Evolutionary conservation across 2,797 vertebrate species (phyloP).

Genomic region (Spea hammondii): DNA sequence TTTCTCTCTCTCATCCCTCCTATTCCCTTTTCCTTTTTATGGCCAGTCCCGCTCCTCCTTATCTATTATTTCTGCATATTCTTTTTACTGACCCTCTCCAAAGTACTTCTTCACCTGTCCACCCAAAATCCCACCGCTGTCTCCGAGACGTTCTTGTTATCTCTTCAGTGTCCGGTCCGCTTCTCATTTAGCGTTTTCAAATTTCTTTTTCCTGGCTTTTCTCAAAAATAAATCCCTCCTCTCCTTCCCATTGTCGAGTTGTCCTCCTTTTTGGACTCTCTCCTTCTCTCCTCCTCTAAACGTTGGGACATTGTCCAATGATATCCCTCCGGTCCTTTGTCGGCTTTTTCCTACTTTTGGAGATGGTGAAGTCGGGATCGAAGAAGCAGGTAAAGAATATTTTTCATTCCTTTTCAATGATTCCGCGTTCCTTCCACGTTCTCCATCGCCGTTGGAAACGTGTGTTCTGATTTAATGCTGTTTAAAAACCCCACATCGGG

Average conservation of each 20-base stretch:
- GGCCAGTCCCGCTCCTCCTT: background rate
- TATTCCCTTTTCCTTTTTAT: background rate
- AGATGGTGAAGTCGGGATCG: slow-evolving; percentile 40
- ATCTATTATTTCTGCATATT: background rate
- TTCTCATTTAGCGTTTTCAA: background rate
- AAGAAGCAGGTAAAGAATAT: slow-evolving; percentile 32
- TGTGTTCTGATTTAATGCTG: too few relatives aligned
- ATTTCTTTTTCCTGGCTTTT: background rate
- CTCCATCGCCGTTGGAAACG: too few relatives aligned
- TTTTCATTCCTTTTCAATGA: background rate
- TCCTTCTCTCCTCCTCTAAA: background rate
- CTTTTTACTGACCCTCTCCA: background rate
- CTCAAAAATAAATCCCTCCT: background rate
- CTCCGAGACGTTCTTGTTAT: background rate
- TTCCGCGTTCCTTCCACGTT: too few relatives aligned
- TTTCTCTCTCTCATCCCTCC: background rate
- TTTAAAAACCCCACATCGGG: too few relatives aligned
- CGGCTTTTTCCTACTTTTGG: slow-evolving; percentile 33
- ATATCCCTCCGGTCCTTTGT: slow-evolving; percentile 9
- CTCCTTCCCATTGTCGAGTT: background rate
- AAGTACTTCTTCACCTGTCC: background rate
- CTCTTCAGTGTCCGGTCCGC: background rate
- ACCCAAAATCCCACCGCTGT: background rate
- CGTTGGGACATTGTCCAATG: slow-evolving; percentile 6
- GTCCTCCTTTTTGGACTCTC: background rate